Conservation (phyloP, 1,140 invertebrate genomes). For the Galleria mellonella region DNA sequence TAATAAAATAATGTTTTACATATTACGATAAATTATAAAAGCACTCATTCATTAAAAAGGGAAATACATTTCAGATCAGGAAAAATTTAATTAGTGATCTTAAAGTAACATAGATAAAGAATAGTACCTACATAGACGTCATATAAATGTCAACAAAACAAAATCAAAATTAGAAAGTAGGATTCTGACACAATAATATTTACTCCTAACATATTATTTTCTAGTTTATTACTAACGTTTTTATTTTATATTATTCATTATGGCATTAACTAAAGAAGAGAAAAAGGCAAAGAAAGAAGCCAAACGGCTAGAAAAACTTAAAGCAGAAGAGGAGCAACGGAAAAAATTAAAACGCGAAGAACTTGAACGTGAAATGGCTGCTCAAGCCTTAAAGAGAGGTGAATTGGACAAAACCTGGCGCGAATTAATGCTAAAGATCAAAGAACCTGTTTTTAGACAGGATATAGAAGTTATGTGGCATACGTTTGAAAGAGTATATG, state of each 20-base stretch:
- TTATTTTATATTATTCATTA: constrained; percentile 13
- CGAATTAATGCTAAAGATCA: constrained; percentile 55
- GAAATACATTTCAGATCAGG: no score
- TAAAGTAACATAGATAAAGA: no score
- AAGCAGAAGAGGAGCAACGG: constrained; percentile 31
- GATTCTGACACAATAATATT: not conserved
- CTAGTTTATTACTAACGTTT: no score
- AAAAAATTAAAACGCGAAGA: constrained; percentile 42
- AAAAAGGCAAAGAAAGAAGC: constrained; percentile 56
- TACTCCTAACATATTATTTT: not conserved
- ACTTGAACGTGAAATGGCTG: constrained; percentile 45
- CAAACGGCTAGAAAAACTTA: constrained; percentile 44
- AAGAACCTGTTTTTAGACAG: constrained; percentile 54
- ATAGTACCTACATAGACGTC: no score
- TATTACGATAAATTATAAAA: no score
- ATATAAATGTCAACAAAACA: no score
- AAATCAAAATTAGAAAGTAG: not conserved
- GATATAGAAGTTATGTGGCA: constrained; percentile 64
- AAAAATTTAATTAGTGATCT: no score
- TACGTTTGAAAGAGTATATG: constrained; percentile 49
- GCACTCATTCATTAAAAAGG: no score
- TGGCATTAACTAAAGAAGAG: constrained; percentile 49
- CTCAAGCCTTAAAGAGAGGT: constrained; percentile 32
- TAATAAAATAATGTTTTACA: no score
- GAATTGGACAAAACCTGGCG: constrained; percentile 50